Base-by-base conservation (phyloP, 1,140 invertebrate species). In the Saxidomus purpurata region DNA sequence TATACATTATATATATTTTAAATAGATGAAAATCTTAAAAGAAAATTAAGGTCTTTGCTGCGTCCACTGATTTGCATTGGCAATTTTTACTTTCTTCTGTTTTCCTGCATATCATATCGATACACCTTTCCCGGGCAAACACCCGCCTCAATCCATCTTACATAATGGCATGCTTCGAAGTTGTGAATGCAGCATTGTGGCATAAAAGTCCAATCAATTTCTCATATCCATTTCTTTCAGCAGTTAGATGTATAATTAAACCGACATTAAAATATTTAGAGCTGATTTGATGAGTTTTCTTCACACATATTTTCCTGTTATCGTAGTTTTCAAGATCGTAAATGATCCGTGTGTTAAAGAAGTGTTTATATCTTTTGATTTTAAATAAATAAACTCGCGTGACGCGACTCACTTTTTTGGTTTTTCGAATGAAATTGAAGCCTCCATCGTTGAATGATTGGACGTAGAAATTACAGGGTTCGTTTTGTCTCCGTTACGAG, bases 361-460 rank as follows among this genome's bases (percentile, higher is more conserved):
- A 77, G 71, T 74, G 67, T 74, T 87, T 87, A 76, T 76, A 76
- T 55, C 52, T 76, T 87, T 76, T 55, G 47, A 40, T 87, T 87
- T 87, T 76, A 87, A 87, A 76, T 76, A 76, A 87, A 74, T 40
- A 74, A 87, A 76, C 84, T 87, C 71, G 84, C 84, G 84, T 87
- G 84, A 76, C 71, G 38, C 47, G n/a, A 69, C 28, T 59, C 71
- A 87, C 84, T 76, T 87, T 87, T 77, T 36, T 22, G 6, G n/a
- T 38, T 49, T 61, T 40, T 59, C 19, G 79, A 59, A 36, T 49
- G 36, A 81, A 81, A 38, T 38, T 55, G 34, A 81, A 55, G 52
- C 79, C 34, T 15, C 49, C 52, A 49, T 61, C 52, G 55, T 59
- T 61, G 47, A 81, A 61, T 55, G 79, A 61, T 38, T 25, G 52